These are phyloP conservation scores for Picus viridis DNA, from an alignment of 2,797 vertebrate species.

Conservation along the genomic window DNA sequence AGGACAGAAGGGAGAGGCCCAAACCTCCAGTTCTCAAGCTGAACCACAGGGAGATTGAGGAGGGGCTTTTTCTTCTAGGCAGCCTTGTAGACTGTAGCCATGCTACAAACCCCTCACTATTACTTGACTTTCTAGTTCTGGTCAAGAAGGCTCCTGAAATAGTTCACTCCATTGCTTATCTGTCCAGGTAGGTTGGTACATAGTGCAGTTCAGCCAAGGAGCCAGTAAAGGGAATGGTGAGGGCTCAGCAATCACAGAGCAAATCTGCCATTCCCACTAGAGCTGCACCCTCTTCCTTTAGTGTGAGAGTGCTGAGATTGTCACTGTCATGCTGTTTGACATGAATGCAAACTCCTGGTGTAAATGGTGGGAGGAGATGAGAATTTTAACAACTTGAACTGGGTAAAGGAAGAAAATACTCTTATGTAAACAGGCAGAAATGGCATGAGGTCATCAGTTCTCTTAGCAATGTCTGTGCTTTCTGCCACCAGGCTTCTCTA, in stretches of 20 bases:
- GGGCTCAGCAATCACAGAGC: background rate
- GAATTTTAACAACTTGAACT: background rate
- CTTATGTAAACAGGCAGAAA: background rate
- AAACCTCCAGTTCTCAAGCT: background rate
- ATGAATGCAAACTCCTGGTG: background rate
- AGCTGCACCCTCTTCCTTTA: background rate
- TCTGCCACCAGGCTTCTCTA: conserved; percentile 83
- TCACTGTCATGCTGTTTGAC: background rate
- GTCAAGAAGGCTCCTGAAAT: background rate
- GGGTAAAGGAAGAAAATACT: background rate
- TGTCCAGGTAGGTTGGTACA: background rate
- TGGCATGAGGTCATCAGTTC: background rate
- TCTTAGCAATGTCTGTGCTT: conserved; percentile 3
- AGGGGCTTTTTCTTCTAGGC: background rate
- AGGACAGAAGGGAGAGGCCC: background rate
- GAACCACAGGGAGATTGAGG: background rate
- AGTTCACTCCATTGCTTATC: background rate
- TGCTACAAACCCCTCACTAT: background rate
- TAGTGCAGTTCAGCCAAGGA: background rate
- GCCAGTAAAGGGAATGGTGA: background rate
- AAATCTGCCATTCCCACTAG: background rate
- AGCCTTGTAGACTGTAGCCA: background rate
- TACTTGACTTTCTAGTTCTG: background rate
- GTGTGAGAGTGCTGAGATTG: background rate
- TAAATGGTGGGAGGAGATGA: background rate